Evolutionary conservation across 2,797 vertebrate genomes (phyloP).

Genomic region (Poeciliopsis infans): DNA sequence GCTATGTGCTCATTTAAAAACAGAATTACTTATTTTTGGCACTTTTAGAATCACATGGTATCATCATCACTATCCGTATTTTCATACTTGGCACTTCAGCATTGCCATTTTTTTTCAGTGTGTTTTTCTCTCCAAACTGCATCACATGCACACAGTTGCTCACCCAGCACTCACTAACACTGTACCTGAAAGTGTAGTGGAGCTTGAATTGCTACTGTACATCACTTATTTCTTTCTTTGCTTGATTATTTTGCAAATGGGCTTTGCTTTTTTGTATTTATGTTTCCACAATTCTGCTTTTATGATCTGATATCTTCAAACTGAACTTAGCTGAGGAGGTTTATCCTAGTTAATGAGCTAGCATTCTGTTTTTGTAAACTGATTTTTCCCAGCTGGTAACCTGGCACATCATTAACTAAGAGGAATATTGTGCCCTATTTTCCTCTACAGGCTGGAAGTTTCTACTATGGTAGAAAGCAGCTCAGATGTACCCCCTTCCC

Average conservation of each 20-base stretch:
- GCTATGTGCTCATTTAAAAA: constrained; percentile 57
- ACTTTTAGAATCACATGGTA: constrained; percentile 54
- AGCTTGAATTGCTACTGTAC: constrained; percentile 53
- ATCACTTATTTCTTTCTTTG: constrained; percentile 42
- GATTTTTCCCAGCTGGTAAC: constrained; percentile 66
- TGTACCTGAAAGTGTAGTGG: constrained; percentile 36
- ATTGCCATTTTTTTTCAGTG: constrained; percentile 34
- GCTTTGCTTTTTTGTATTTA: constrained; percentile 61
- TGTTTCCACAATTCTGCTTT: constrained; percentile 55
- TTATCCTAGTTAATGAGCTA: constrained; percentile 22
- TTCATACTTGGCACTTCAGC: constrained; percentile 39
- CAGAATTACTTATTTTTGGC: constrained; percentile 47
- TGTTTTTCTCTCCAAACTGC: constrained; percentile 31
- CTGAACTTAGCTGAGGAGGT: constrained; percentile 18
- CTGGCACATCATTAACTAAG: constrained; percentile 86
- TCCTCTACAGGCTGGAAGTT: constrained; percentile 98
- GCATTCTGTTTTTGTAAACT: constrained; percentile 62
- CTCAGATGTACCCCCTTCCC: constrained; percentile 86
- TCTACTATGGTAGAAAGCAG: constrained; percentile 97
- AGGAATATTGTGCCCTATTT: constrained; percentile 91
- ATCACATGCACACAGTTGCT: constrained; percentile 31
- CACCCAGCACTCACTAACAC: constrained; percentile 47
- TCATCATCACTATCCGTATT: constrained; percentile 49
- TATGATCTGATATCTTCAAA: constrained; percentile 35
- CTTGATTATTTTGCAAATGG: constrained; percentile 68